Base-by-base conservation (phyloP, 2,113 vertebrate genomes). In the Myotis yumanensis region DNA sequence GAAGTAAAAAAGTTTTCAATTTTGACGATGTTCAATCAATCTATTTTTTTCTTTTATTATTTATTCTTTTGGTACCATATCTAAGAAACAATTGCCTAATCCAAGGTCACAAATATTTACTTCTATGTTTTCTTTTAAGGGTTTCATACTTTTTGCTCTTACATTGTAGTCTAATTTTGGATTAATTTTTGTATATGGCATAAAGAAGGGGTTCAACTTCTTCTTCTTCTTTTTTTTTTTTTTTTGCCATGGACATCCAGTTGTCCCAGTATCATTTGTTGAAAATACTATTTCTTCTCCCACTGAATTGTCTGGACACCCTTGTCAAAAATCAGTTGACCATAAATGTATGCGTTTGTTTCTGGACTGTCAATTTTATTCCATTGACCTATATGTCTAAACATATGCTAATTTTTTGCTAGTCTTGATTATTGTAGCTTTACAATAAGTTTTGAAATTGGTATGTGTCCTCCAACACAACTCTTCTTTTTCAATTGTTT, bases 381-480 rank as follows among this genome's bases (percentile, higher is more conserved):
- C 28, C 25, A 93, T 80, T 89, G 73, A 79, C 48, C 54, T 77
- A n/a, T 95, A 64, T 48, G 10, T 71, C 43, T 91, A 57, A 51
- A 51, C 12, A 57, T 48, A 83, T 77, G 82, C 46, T 86, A 84
- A 59, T 66, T 93, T 87, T 79, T 79, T 91, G 62, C 73, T 52
- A 72, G 66, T 94, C 80, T 88, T 95, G 32, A 92, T 93, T 92
- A 71, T 32, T 75, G 66, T 40, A 62, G 46, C 46, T 92, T 85
- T 82, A 22, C 5, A 69, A 5, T 77, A 95, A 90, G 71, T 87
- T 95, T 90, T 92, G 68, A 90, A 93, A 94, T 73, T 57, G 20
- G 30, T 51, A 14, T 43, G 4, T 69, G 15, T 77, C 30, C 54
- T 93, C 32, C 59, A 92, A 73, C 9, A 86, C 84, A 73, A 17